Base-by-base conservation (phyloP, 2,113 vertebrate species). In the Calyptomena viridis region DNA sequence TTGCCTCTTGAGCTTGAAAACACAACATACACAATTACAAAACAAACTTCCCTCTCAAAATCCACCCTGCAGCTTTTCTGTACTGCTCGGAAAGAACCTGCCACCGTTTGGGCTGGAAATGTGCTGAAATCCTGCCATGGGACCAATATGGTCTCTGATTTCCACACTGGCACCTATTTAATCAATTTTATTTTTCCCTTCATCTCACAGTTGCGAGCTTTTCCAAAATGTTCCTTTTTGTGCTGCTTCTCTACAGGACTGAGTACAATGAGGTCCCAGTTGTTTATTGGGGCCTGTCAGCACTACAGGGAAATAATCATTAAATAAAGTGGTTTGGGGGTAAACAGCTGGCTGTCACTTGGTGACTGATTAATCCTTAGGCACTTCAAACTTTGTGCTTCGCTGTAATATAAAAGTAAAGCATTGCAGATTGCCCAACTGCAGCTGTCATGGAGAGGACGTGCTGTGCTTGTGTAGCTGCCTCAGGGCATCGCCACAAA, bases 401-500 rank as follows among this genome's bases (percentile, higher is more conserved):
- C 0, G 30, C 87, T 77, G 8, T 33, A 79, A 77, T 49, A 87
- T 50, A 47, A 68, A 95, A 94, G 71, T 27, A 89, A 91, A 95
- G 50, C 91, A 11, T 3, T 62, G 42, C 67, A 59, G 89, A 91
- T 95, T 91, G 82, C 95, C 92, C 90, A 95, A 88, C 68, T 69
- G 31, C 79, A 92, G 92, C 89, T 90, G 94, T 64, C 93, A 66
- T 1, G 10, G 68, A 83, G 89, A 84, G 93, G 80, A 96, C 47
- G 16, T 30, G 82, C 82, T 90, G 93, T 97, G 93, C 94, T 87
- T 44, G 25, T 35, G 71, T 1, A 2, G 64, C 40, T 72, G 78
- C 96, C 96, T 74, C 59, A 4, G 95, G 95, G 96, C 92, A 95
- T 55, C 33, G 12, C 87, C 46, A 39, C 84, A 95, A 93, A 93